Evolutionary conservation across 2,888 invertebrate genomes (phyloP), one percentile per base, ranked within the genome.

Genomic region (Cephus runcator): DNA sequence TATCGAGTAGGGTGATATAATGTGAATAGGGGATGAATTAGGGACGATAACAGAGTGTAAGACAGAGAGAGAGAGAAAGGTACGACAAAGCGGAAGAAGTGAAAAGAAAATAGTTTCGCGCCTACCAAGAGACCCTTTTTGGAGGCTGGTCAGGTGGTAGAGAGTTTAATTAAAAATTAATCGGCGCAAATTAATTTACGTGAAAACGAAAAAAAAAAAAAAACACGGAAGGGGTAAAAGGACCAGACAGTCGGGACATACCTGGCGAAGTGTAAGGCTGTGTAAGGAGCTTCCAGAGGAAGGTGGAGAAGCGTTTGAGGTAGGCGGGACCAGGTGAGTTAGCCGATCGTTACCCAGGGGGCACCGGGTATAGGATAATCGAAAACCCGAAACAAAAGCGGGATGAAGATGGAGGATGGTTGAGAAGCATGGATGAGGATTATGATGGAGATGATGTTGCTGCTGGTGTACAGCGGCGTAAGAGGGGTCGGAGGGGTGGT

Each of bases 111-210:
- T 31, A 33, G 69, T 69, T 69, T 69, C 69, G 69, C 69, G 33
- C 15, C 69, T 33, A 11, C 30, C 30, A 3, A 11, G 69, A 33
- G 12, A 31, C 69, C 69, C 9, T 30, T 15, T 30, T 6, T 1
- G 69, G 30, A 15, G 3, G 3, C 69, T 30, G 31, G 11, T 0
- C 15, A 1, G 77, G 78, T 68, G 75, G 75, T 74, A 75, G 79
- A 74, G 85, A 83, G 34, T 87, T 90, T 90, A 90, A 90, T 91
- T 90, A 91, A 91, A 90, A 90, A 88, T 90, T 88, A 90, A 90
- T 91, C 89, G 88, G 83, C 82, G 88, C 85, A 91, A 91, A 91
- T 91, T 91, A 91, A 90, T 91, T 91, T 90, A 88, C 88, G 88
- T 85, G 88, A 86, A 88, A 88, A 90, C 88, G 81, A 82, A 83